phyloP scores from a whole-genome alignment of 2,797 vertebrate species.

The Hirundo rustica region DNA sequence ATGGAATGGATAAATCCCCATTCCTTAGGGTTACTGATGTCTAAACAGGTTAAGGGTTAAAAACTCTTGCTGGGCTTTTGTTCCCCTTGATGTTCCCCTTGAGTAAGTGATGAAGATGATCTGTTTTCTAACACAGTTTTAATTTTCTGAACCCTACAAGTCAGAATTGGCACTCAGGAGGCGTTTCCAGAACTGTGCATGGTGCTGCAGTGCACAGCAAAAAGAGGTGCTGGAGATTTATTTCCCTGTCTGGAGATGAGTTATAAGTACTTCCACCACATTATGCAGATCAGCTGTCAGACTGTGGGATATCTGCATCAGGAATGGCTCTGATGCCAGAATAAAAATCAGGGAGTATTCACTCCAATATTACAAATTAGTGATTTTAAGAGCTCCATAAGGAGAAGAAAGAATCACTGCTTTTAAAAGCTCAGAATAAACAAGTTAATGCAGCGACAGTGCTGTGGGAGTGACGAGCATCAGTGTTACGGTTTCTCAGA shows the following conservation, averaged over 20 bases:
- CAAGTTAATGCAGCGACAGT: background rate
- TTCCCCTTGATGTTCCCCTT: background rate
- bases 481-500: background rate
- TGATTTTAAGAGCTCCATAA: background rate
- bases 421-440: background rate
- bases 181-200: background rate
- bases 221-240: background rate
- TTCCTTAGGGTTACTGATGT: background rate
- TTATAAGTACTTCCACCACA: background rate
- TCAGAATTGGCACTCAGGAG: background rate
- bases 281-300: conserved; percentile 36
- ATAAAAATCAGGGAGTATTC: background rate
- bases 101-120: background rate
- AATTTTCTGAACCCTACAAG: background rate
- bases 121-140: background rate
- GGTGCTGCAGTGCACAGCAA: background rate
- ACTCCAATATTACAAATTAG: background rate
- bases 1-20: background rate
- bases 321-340: background rate
- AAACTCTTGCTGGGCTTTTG: background rate
- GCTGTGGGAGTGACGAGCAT: background rate
- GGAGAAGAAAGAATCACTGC: background rate
- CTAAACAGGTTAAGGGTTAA: background rate
- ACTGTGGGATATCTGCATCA: background rate
- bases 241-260: background rate